Evolutionary conservation across 2,888 invertebrate genomes (phyloP).

Genomic region (Tiphia femorata): DNA sequence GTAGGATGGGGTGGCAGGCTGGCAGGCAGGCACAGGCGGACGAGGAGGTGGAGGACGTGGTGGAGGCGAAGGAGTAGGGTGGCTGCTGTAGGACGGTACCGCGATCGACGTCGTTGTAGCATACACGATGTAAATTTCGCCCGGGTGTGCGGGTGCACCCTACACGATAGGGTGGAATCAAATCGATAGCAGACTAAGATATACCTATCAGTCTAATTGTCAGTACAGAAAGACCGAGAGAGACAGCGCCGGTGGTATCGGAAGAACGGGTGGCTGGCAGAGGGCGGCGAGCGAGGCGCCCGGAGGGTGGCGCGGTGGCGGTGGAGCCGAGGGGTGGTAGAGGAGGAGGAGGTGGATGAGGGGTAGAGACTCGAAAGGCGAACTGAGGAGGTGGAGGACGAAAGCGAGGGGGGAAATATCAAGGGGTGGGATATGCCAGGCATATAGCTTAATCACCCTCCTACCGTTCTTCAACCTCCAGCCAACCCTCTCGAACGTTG

Average conservation of each 20-base stretch:
- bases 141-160: constrained; percentile 60
- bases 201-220: constrained; percentile 71
- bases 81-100: constrained; percentile 52
- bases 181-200: constrained; percentile 69
- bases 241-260: constrained; percentile 59
- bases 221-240: constrained; percentile 68
- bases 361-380: no score
- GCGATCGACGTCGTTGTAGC: constrained; percentile 59
- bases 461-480: constrained; percentile 64
- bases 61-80: constrained; percentile 38
- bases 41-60: constrained; percentile 15
- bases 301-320: constrained; percentile 27
- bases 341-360: constrained; percentile 35
- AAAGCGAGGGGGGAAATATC: constrained; percentile 33
- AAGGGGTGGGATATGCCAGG: constrained; percentile 71
- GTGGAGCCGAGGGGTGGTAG: constrained; percentile 16
- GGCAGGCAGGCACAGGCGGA: constrained; percentile 35
- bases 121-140: constrained; percentile 66
- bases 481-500: constrained; percentile 59
- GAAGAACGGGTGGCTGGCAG: constrained; percentile 59
- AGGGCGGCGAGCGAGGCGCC: constrained; percentile 39
- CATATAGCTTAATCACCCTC: constrained; percentile 74
- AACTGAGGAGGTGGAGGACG: constrained; percentile 60
- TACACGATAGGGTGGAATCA: constrained; percentile 67
- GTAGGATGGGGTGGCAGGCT: constrained; percentile 16